Base-by-base conservation (phyloP, 2,113 vertebrate genomes). In the Hypocryptadius cinnamomeus region DNA sequence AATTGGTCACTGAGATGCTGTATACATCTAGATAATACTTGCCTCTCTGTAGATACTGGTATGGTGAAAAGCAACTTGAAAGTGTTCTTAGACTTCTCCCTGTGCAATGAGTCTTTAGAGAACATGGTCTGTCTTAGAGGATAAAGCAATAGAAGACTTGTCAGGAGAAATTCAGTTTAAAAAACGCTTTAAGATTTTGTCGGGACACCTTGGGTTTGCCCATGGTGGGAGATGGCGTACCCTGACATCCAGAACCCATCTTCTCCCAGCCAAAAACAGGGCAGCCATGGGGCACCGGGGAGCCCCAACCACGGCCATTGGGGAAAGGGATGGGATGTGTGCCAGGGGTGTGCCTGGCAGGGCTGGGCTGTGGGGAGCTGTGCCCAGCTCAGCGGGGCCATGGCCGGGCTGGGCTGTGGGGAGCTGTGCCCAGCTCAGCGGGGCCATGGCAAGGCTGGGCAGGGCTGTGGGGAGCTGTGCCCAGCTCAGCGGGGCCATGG, bases 261-360 rank as follows among this genome's bases (percentile, higher is more conserved):
- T 12, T 28, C 1, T 5, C 13, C 28, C 33, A 18, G 28, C 3
- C 31, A 53, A 33, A 19, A 7, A 20, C 35, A 65, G 42, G 70
- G 2, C 12, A 65, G 30, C 16, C 0, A 0, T 6, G 9, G 6
- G 8, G 4, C 15, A 47, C 14, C 0, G 3, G 14, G 14, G 8
- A 63, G n/a, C 47, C 35, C 6, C 24, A 35, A 13, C 7, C 7
- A 22, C 0, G 0, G 53, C 7, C 25, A 68, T 3, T 0, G 0
- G 47, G 22, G 13, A 21, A 1, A 5, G 47, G 37, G 31, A 24
- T 30, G 31, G 54, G 30, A 40, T 23, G 28, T 18, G 53, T 33
- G 18, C 14, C 42, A 17, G 14, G 22, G 4, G 4, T 39, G 51
- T 33, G 22, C 10, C 13, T 5, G 1, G 50, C 16, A 2, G 2